Evolutionary conservation across 2,113 vertebrate species (phyloP).

Genomic region (Perca fluviatilis): DNA sequence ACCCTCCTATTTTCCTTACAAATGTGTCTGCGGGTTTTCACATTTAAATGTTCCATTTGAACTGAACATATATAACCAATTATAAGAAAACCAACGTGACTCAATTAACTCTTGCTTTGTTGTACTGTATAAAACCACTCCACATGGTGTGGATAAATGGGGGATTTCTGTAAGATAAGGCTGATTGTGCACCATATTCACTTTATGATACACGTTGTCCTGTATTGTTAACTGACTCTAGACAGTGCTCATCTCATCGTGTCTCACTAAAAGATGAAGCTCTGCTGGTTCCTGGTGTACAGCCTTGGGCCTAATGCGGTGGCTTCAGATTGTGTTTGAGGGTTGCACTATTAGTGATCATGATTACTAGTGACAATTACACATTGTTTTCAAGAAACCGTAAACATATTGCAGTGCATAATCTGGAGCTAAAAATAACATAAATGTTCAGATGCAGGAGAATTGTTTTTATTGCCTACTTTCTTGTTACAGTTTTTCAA

Average conservation of each 20-base stretch:
- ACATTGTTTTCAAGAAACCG: background rate
- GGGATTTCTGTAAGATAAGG: background rate
- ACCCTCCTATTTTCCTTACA: background rate
- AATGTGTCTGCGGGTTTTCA: background rate
- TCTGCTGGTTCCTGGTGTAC: background rate
- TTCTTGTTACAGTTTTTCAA: background rate
- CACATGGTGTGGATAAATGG: background rate
- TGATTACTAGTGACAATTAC: background rate
- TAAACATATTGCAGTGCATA: background rate
- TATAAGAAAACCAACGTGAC: background rate
- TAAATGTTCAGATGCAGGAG: background rate
- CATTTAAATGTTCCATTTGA: background rate
- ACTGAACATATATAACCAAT: background rate
- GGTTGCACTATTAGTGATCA: background rate
- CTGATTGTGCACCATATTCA: too few species aligned
- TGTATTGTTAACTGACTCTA: background rate
- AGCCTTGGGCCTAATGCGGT: background rate
- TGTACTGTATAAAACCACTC: background rate
- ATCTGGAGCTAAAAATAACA: background rate
- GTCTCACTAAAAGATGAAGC: slow-evolving; percentile 7
- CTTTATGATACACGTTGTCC: background rate
- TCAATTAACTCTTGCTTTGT: background rate
- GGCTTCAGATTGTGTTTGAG: slow-evolving; percentile 2
- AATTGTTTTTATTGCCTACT: background rate
- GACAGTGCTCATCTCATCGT: background rate